phyloP scores from a whole-genome alignment of 2,888 invertebrate genomes.

The Drosophila hamatofila region DNA sequence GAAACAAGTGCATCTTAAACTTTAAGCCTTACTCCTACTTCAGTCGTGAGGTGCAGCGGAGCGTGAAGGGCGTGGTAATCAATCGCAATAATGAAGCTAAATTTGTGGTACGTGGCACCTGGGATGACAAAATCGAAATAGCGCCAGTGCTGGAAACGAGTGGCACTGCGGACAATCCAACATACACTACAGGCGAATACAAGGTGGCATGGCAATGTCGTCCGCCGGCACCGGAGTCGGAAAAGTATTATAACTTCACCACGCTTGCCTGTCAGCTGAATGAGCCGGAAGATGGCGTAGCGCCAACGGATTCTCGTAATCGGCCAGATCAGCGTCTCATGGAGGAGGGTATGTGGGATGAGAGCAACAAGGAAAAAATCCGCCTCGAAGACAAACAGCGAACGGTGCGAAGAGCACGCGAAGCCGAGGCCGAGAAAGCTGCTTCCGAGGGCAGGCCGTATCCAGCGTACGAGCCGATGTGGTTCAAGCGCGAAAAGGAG shows the following conservation, averaged over 20 bases:
- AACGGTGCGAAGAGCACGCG: conserved; percentile 90
- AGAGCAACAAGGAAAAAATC: conserved; percentile 94
- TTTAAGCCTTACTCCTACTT: conserved; percentile 99
- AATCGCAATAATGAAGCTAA: conserved; percentile 90
- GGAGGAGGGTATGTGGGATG: conserved; percentile 97
- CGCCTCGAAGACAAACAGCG: conserved; percentile 98
- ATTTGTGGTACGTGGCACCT: conserved; percentile 93
- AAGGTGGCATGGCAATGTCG: conserved; percentile 94
- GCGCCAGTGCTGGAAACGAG: conserved; percentile 93
- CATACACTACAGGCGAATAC: conserved; percentile 96
- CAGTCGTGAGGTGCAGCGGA: conserved; percentile 96
- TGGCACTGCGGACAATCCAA: conserved; percentile 90
- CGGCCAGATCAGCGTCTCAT: conserved; percentile 99
- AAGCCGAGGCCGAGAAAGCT: conserved; percentile 91
- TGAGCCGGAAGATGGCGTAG: conserved; percentile 95
- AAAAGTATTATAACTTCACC: conserved; percentile 97
- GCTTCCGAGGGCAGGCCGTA: conserved; percentile 88
- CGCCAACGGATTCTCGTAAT: conserved; percentile 96
- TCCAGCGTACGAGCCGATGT: conserved; percentile 91
- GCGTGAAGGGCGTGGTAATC: conserved; percentile 93
- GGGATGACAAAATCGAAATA: conserved; percentile 98
- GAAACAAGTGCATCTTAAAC: conserved; percentile 97
- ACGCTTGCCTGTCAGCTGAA: conserved; percentile 98
- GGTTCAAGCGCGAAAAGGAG: conserved; percentile 95
- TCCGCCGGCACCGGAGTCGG: conserved; percentile 89